Conservation (phyloP, 2,888 invertebrate species). For the Linnaemya tessellans region DNA sequence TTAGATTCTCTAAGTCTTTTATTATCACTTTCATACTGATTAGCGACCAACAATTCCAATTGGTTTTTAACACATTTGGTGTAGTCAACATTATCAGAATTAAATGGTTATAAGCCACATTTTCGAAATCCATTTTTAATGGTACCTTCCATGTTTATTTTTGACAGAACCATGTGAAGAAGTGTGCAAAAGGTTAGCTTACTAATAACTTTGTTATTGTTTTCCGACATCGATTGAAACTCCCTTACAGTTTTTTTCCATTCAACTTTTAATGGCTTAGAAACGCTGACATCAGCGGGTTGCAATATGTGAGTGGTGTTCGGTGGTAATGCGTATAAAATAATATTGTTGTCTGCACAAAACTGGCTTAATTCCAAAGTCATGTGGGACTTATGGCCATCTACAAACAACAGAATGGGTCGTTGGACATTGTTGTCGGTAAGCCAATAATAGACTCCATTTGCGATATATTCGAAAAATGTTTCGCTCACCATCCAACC, state of each 20-base stretch:
- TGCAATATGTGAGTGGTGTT: background rate
- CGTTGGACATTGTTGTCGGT: conserved; percentile 50
- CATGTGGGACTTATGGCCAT: conserved; percentile 69
- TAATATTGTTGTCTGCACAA: conserved; percentile 52
- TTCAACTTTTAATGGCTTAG: conserved; percentile 17
- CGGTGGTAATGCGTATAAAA: conserved; percentile 58
- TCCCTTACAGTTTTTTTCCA: conserved; percentile 32
- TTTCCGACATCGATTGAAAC: conserved; percentile 17
- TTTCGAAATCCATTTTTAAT: conserved; percentile 43
- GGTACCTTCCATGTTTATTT: conserved; percentile 16
- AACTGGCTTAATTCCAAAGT: conserved; percentile 62
- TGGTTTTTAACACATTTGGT: conserved; percentile 44
- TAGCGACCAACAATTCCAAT: conserved; percentile 30
- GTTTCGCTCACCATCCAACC: conserved; percentile 64
- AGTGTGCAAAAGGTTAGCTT: conserved; percentile 40
- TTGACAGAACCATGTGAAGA: conserved; percentile 8
- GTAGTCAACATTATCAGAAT: conserved; percentile 38
- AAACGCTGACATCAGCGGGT: conserved; percentile 8
- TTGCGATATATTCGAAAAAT: conserved; percentile 44
- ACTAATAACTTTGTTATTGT: conserved; percentile 2
- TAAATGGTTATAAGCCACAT: conserved; percentile 46
- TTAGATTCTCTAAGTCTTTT: conserved; percentile 26
- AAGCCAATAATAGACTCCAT: conserved; percentile 56
- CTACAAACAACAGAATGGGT: conserved; percentile 61
- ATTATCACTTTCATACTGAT: conserved; percentile 14